Evolutionary conservation across 2,888 invertebrate species (phyloP), one percentile per base, ranked within the genome.

Genomic region (Drosophila fungiperda): DNA sequence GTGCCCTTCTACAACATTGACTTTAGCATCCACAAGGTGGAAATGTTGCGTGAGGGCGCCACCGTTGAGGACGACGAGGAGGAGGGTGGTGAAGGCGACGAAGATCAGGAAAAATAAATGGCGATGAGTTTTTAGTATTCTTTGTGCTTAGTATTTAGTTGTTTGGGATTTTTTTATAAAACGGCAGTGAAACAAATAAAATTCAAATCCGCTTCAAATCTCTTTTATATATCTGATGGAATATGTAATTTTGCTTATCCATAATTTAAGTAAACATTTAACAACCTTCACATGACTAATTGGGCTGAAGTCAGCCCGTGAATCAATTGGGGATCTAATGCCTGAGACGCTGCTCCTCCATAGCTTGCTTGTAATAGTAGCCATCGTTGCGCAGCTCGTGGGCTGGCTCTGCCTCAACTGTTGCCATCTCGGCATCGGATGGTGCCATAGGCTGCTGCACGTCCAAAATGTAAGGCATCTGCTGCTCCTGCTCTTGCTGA

Each of bases 1-100:
- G 90, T 95, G 54, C 93, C 94, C 75, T 93, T 93, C 80, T 94
- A 94, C 80, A 94, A 94, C 26, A 94, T 94, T 60, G 94, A 94
- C 80, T 95, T 95, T 76, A 94, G 94, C 78, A 93, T 95, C 74
- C 94, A 93, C 82, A 92, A 92, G 53, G 91, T 93, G 26, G 89
- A 91, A 54, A 81, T 90, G 76, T 36, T 85, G 53, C 79, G 81
- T 1, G 87, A 90, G 32, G 81, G 85, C 29, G 78, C 80, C 9
- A 82, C 86, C 1, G 57, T 84, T 4, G 85, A 83, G 49, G 77
- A 84, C 32, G 84, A 82, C n/a, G 88, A 78, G 60, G 87, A 80
- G 54, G 87, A 57, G 32, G 88, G 66, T 11, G 83, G 76, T 17
- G 76, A 63, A 7, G 72, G 15, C 3, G 76, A 3, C 3, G 59